These are phyloP conservation scores for Tetramorium bicarinatum DNA, from an alignment of 2,888 invertebrate species.

Conservation along the genomic window DNA sequence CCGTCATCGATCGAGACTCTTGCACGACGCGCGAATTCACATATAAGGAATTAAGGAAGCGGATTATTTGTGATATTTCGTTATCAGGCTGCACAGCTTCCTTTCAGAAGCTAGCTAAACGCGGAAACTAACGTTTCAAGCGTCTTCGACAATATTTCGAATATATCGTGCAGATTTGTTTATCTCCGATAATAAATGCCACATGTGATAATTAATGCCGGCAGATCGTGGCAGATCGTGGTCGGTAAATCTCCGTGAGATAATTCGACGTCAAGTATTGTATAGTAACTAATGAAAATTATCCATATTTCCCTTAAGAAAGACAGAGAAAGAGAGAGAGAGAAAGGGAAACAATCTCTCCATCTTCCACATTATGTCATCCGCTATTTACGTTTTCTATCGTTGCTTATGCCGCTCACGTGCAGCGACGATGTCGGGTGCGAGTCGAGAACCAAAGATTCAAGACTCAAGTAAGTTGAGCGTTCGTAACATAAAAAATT, in stretches of 20 bases:
- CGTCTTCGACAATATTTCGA: slow-evolving; percentile 9
- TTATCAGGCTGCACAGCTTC: not conserved
- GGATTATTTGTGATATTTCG: not conserved
- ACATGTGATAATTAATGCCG: not conserved
- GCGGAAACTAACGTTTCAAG: not conserved
- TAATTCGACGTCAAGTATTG: slow-evolving; percentile 5
- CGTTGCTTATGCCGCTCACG: not conserved
- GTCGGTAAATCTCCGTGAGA: not conserved
- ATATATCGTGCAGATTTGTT: not conserved
- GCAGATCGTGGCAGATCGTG: not conserved
- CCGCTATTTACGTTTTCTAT: slow-evolving; percentile 7
- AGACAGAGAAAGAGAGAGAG: no score
- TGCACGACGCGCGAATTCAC: not conserved
- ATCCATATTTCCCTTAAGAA: not conserved
- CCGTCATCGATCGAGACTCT: slow-evolving; percentile 51
- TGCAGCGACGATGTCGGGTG: not conserved
- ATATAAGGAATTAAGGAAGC: not conserved
- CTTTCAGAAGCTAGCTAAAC: not conserved
- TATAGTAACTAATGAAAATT: not conserved
- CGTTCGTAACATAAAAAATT: not conserved
- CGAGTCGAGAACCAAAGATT: not conserved
- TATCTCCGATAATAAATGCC: not conserved
- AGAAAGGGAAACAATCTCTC: not conserved
- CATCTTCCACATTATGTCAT: slow-evolving; percentile 3
- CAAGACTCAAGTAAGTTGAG: not conserved